Conservation (phyloP, 2,888 invertebrate genomes). For the Pilophorus perplexus region DNA sequence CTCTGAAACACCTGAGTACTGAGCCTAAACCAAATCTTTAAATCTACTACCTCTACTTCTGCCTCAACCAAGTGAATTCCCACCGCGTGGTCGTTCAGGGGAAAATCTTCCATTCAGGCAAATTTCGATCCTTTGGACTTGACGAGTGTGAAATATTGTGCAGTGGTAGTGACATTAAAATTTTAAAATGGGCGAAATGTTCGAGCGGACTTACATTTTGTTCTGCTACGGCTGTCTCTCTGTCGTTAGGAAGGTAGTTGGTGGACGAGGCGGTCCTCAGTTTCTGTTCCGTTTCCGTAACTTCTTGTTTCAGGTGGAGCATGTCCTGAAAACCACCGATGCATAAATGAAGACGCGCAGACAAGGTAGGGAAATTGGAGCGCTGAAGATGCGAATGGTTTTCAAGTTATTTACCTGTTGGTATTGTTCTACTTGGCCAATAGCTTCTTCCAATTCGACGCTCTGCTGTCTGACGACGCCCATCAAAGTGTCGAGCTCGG, state of each 20-base stretch:
- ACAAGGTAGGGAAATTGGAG: background rate
- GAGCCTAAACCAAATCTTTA: too few relatives aligned
- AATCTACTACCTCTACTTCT: too few relatives aligned
- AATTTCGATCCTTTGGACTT: too few relatives aligned
- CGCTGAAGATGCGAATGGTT: too few relatives aligned
- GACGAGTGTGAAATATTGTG: too few relatives aligned
- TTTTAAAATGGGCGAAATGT: background rate
- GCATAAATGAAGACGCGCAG: background rate
- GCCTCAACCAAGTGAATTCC: too few relatives aligned
- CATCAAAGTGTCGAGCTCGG: slow-evolving; percentile 66
- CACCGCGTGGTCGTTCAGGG: too few relatives aligned
- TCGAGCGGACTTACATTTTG: slow-evolving; percentile 92
- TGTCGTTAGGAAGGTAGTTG: slow-evolving; percentile 76
- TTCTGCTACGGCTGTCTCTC: slow-evolving; percentile 75
- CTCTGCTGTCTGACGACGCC: slow-evolving; percentile 64
- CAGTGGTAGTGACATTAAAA: too few relatives aligned
- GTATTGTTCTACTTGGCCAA: slow-evolving; percentile 82
- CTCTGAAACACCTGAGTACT: too few relatives aligned
- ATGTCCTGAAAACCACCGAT: slow-evolving; percentile 61
- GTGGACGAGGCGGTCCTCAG: slow-evolving; percentile 79
- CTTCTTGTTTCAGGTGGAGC: slow-evolving; percentile 76
- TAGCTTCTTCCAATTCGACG: slow-evolving; percentile 67
- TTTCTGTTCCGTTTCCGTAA: slow-evolving; percentile 83
- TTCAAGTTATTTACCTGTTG: slow-evolving; percentile 70
- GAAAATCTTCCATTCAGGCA: too few relatives aligned